Percentiles rank a stretch among this genome's conserved stretches.
phyloP scores from a whole-genome alignment of 2,888 invertebrate genomes.

The Cryptus armator region DNA sequence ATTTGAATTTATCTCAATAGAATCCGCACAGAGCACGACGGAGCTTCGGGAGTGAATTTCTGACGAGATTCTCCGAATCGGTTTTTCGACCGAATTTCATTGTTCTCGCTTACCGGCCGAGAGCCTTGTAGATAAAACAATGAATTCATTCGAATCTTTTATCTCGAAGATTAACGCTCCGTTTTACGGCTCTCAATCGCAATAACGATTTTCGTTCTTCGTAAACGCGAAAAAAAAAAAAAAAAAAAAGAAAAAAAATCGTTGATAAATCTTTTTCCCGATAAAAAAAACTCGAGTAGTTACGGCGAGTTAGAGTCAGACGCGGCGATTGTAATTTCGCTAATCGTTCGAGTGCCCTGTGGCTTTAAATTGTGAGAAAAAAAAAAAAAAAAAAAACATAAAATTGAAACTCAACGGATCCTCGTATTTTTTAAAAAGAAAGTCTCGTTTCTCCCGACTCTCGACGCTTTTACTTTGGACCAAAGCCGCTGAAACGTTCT shows the following conservation, averaged over 20 bases:
- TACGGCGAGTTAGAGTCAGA: slow-evolving; percentile 46
- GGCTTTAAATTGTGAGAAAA: background rate
- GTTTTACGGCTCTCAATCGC: background rate
- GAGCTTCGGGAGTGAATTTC: too few relatives aligned
- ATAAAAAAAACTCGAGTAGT: slow-evolving; percentile 46
- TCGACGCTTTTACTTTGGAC: background rate
- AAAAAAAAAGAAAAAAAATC: background rate
- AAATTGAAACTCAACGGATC: background rate
- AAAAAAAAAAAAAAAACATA: slow-evolving; percentile 18
- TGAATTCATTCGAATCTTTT: slow-evolving; percentile 37
- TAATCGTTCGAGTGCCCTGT: slow-evolving; percentile 21
- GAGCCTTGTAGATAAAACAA: slow-evolving; percentile 14
- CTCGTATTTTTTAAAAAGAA: background rate
- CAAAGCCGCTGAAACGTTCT: background rate
- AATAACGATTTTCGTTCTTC: background rate
- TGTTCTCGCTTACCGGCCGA: too few relatives aligned
- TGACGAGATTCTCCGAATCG: too few relatives aligned
- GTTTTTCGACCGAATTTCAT: too few relatives aligned
- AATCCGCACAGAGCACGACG: too few relatives aligned
- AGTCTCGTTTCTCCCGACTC: background rate
- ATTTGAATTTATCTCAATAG: background rate
- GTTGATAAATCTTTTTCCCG: background rate
- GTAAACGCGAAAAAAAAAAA: slow-evolving; percentile 1
- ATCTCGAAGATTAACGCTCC: slow-evolving; percentile 1
- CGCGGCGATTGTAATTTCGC: slow-evolving; percentile 37